Percentiles rank a stretch among this genome's conserved stretches.
These are phyloP conservation scores for Sarcophaga caerulescens DNA, from an alignment of 2,888 invertebrate species.

Conservation along the genomic window DNA sequence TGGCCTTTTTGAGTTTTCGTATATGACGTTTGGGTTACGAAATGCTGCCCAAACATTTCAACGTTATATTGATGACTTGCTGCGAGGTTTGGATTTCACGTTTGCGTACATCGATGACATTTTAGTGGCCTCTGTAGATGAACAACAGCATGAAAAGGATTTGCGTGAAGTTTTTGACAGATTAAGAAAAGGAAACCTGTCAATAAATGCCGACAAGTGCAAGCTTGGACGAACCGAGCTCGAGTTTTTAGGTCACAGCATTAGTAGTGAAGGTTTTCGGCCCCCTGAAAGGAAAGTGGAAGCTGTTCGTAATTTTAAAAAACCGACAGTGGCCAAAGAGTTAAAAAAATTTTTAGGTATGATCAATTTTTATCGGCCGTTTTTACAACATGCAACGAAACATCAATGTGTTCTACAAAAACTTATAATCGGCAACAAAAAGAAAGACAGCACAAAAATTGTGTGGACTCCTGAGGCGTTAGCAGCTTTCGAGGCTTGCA, in stretches of 20 bases:
- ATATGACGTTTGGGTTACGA: slow-evolving; percentile 3
- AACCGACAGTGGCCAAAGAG: slow-evolving; percentile 62
- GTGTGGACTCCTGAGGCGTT: not conserved
- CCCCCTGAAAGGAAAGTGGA: slow-evolving; percentile 21
- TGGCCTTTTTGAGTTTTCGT: not conserved
- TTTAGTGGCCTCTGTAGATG: slow-evolving; percentile 12
- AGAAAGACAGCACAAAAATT: not conserved
- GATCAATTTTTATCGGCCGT: slow-evolving; percentile 76
- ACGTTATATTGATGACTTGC: slow-evolving; percentile 28
- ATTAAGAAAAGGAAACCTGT: slow-evolving; percentile 17
- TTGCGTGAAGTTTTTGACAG: slow-evolving; percentile 22
- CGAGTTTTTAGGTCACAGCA: slow-evolving; percentile 8
- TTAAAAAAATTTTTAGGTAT: slow-evolving; percentile 75
- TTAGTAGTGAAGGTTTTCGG: slow-evolving; percentile 8
- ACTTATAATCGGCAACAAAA: slow-evolving; percentile 1
- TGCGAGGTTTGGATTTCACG: slow-evolving; percentile 21
- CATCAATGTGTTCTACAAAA: not conserved
- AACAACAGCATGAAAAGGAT: slow-evolving; percentile 4
- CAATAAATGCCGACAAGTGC: slow-evolving; percentile 37
- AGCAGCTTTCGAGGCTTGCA: no score
- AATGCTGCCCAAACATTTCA: slow-evolving; percentile 26
- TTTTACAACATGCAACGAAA: slow-evolving; percentile 69
- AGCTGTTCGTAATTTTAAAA: not conserved
- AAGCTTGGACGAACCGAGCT: slow-evolving; percentile 9
- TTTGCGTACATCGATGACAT: slow-evolving; percentile 39